Conservation (phyloP, 1,140 invertebrate species). For the Caligus rogercresseyi region DNA sequence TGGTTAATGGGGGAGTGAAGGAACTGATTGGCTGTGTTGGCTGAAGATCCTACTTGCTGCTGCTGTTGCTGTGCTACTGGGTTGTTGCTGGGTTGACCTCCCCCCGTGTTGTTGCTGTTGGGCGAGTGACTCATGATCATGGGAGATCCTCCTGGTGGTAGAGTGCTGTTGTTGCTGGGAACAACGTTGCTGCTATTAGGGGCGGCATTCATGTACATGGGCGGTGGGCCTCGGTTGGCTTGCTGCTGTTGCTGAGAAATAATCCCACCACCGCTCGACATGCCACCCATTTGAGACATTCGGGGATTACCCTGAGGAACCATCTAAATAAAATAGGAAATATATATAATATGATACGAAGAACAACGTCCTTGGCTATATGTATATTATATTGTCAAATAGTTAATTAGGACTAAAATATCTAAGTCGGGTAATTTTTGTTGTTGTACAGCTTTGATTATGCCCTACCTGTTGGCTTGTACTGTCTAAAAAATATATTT, state of each 20-base stretch:
- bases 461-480: no score
- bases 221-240: conserved; percentile 7
- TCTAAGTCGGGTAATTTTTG: no score
- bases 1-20: conserved; percentile 22
- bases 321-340: neutral
- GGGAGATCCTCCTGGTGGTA: conserved; percentile 12
- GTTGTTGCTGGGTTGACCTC: neutral
- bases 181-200: conserved; percentile 20
- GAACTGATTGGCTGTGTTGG: conserved; percentile 20
- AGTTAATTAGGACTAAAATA: no score
- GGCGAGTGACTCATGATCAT: neutral
- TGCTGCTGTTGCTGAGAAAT: neutral
- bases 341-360: no score
- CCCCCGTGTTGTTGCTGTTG: neutral
- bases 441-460: no score
- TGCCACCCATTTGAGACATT: neutral
- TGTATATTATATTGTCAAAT: no score
- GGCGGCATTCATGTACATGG: conserved; percentile 22
- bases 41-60: neutral
- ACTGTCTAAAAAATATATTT: no score
- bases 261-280: neutral
- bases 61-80: conserved; percentile 21
- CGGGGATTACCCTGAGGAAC: neutral
- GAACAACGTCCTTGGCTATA: no score
- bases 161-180: conserved; percentile 6